These are phyloP conservation scores for Triplophysa dalaica DNA, from an alignment of 2,113 vertebrate species.

Conservation along the genomic window DNA sequence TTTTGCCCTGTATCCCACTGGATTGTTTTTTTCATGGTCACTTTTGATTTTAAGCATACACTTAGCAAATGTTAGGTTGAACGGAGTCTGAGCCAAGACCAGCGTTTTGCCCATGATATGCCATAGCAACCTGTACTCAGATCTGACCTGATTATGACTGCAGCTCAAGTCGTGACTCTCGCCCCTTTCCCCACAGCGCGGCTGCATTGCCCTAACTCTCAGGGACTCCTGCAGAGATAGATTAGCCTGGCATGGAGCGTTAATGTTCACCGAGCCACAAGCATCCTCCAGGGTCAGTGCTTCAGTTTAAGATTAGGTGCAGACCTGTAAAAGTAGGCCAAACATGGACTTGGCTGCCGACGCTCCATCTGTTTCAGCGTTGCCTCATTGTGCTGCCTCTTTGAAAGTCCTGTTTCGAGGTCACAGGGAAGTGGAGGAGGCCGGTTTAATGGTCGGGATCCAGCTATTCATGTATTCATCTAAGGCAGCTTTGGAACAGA, in stretches of 20 bases:
- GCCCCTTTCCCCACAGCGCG: constrained; percentile 3
- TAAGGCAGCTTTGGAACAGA: constrained; percentile 42
- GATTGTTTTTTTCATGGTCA: neutral
- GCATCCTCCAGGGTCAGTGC: constrained; percentile 53
- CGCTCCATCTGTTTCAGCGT: constrained; percentile 49
- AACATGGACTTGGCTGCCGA: constrained; percentile 26
- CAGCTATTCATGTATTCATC: constrained; percentile 53
- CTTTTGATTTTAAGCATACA: neutral
- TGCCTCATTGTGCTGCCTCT: constrained; percentile 35
- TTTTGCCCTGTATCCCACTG: neutral
- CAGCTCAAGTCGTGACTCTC: neutral
- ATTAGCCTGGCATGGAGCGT: constrained; percentile 49
- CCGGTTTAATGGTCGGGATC: constrained; percentile 42
- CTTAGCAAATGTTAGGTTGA: neutral
- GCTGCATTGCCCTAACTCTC: constrained; percentile 3
- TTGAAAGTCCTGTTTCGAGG: constrained; percentile 47
- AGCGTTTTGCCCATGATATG: neutral
- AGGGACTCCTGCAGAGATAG: constrained; percentile 50
- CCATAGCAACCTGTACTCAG: neutral
- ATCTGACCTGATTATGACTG: constrained; percentile 5
- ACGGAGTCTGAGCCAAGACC: neutral
- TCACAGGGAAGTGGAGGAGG: constrained; percentile 32
- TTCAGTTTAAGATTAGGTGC: constrained; percentile 48
- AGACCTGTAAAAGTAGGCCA: constrained; percentile 52
- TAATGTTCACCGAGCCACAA: constrained; percentile 54